Conservation (phyloP, 2,888 invertebrate genomes). For the Petrolisthes cinctipes region DNA sequence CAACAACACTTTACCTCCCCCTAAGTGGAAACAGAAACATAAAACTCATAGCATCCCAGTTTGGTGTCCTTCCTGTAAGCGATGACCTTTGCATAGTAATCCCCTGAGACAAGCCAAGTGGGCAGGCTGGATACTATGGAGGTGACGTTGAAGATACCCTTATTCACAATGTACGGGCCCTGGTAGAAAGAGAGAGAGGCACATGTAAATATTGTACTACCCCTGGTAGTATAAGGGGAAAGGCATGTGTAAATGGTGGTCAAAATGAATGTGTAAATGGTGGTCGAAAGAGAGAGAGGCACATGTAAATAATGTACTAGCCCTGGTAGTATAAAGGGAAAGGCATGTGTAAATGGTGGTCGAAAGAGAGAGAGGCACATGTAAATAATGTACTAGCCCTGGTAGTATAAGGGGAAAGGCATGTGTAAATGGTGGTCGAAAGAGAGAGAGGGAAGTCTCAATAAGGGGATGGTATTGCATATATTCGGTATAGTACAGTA, state of each 20-base stretch:
- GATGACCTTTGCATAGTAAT: slow-evolving; percentile 15
- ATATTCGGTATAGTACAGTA: no score
- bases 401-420: no score
- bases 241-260: no score
- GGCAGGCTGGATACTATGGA: slow-evolving; percentile 8
- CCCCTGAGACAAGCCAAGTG: slow-evolving; percentile 30
- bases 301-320: no score
- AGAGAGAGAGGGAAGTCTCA: not conserved
- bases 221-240: no score
- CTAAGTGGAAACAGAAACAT: slow-evolving; percentile 25
- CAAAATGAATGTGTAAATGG: not conserved
- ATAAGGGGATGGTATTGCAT: no score
- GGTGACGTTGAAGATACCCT: slow-evolving; percentile 13
- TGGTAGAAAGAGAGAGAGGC: not conserved
- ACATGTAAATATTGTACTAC: no score
- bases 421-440: not conserved
- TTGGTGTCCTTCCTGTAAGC: slow-evolving; percentile 1
- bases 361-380: not conserved
- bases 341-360: not conserved
- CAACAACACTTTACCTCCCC: no score
- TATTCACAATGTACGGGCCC: not conserved
- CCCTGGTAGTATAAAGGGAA: no score
- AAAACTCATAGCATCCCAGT: slow-evolving; percentile 31
- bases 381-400: no score
- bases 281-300: not conserved